These are phyloP conservation scores for Perodicticus potto DNA, from an alignment of 2,797 vertebrate genomes.

Conservation along the genomic window DNA sequence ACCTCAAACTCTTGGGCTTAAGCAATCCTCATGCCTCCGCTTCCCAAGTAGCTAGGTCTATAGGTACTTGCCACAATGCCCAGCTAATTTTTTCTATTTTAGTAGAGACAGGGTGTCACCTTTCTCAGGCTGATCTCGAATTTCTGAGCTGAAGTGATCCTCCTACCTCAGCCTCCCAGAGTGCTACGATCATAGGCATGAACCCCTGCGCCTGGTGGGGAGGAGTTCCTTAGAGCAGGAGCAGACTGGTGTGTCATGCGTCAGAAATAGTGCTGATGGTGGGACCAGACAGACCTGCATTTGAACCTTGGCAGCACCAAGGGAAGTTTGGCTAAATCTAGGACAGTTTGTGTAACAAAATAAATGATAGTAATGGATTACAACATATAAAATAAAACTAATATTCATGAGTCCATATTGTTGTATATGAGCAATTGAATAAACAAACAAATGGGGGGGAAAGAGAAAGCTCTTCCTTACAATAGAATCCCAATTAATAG, in stretches of 20 bases:
- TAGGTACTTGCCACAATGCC: no score
- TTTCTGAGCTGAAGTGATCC: no score
- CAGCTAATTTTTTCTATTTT: no score
- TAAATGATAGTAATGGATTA: neutral
- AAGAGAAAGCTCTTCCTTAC: neutral
- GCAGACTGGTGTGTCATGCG: neutral
- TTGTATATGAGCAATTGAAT: neutral
- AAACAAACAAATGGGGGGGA: neutral
- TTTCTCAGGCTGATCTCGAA: no score
- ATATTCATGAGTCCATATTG: neutral
- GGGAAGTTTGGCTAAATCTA: neutral
- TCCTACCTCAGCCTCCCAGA: no score
- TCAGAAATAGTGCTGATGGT: neutral
- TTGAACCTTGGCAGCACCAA: neutral
- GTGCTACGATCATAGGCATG: no score
- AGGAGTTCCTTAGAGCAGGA: neutral
- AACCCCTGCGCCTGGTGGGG: neutral
- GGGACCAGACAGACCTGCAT: neutral
- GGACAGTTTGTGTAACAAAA: constrained; percentile 2
- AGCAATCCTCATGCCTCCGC: no score
- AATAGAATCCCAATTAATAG: neutral
- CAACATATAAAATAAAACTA: neutral
- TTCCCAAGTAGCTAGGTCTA: no score
- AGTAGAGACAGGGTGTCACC: no score
- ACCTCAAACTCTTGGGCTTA: no score